A percentile compares a stretch with the other conserved stretches of the same genome.
Evolutionary conservation across 2,797 vertebrate species (phyloP).

Genomic region (Zonotrichia albicollis): DNA sequence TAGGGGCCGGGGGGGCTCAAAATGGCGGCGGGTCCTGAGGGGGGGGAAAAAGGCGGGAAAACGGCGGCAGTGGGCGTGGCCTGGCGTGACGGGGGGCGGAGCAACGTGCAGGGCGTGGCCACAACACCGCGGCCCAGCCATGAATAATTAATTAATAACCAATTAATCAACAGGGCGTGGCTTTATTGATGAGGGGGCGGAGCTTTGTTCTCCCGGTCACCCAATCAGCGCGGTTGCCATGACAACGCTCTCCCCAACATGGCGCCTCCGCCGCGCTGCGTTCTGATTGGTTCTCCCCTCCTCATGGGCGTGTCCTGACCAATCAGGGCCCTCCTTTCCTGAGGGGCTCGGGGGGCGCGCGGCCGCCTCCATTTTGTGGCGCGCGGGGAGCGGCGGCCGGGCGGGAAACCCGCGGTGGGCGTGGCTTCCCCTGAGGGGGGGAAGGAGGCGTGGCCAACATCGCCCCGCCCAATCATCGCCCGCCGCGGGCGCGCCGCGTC

Average conservation of each 20-base stretch:
- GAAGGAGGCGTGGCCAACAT: neutral
- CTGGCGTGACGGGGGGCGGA: neutral
- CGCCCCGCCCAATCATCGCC: neutral
- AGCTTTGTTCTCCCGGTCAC: too few species aligned
- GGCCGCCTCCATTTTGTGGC: neutral
- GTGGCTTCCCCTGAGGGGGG: neutral
- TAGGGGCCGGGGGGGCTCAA: neutral
- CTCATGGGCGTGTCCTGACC: neutral
- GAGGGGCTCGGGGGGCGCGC: neutral
- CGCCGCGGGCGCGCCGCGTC: neutral
- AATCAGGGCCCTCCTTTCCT: neutral
- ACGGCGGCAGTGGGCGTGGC: neutral
- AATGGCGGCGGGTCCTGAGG: neutral
- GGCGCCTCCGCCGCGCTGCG: neutral
- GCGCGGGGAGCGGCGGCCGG: neutral
- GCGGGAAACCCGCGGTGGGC: neutral
- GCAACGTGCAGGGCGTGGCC: neutral
- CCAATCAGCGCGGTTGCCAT: neutral
- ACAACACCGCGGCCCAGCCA: rapidly evolving
- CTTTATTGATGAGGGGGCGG: neutral
- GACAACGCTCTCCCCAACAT: neutral
- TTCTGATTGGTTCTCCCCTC: neutral
- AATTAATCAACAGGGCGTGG: neutral
- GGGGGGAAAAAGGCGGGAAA: neutral
- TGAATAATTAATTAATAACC: neutral